phyloP scores from a whole-genome alignment of 2,113 vertebrate genomes.

The Arvicanthis niloticus region DNA sequence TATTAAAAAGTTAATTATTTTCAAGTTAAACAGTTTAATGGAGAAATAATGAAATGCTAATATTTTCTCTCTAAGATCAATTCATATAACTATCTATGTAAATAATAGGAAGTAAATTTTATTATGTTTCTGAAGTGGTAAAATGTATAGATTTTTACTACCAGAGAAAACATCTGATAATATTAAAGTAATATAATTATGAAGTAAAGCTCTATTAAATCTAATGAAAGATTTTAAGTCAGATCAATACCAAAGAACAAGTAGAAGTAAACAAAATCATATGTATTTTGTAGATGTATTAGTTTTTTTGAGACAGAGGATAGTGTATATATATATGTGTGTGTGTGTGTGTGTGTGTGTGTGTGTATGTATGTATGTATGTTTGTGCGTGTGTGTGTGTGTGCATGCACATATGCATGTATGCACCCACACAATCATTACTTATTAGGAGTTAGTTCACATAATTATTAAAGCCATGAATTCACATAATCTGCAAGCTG shows the following conservation, averaged over 20 bases:
- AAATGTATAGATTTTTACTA: not conserved
- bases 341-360: no score
- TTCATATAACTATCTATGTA: constrained; percentile 36
- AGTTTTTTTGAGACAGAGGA: not conserved
- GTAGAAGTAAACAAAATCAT: not conserved
- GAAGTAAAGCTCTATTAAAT: not conserved
- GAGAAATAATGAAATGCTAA: not conserved
- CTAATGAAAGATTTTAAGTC: not conserved
- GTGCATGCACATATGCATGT: not conserved
- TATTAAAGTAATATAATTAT: constrained; percentile 22
- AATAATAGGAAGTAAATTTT: not conserved
- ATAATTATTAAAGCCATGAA: not conserved
- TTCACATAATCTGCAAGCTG: not conserved
- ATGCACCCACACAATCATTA: not conserved
- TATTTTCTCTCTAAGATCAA: not conserved
- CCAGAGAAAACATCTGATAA: not conserved
- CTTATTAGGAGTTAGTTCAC: not conserved
- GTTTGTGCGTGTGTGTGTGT: not conserved
- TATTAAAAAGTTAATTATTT: constrained; percentile 34
- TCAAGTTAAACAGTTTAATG: constrained; percentile 10
- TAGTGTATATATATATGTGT: no score
- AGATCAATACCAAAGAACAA: not conserved
- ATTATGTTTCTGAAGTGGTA: constrained; percentile 2
- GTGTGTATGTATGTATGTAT: not conserved
- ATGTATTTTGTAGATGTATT: not conserved